Base-by-base conservation (phyloP, 1,140 invertebrate genomes). In the Drosophila gunungcola region DNA sequence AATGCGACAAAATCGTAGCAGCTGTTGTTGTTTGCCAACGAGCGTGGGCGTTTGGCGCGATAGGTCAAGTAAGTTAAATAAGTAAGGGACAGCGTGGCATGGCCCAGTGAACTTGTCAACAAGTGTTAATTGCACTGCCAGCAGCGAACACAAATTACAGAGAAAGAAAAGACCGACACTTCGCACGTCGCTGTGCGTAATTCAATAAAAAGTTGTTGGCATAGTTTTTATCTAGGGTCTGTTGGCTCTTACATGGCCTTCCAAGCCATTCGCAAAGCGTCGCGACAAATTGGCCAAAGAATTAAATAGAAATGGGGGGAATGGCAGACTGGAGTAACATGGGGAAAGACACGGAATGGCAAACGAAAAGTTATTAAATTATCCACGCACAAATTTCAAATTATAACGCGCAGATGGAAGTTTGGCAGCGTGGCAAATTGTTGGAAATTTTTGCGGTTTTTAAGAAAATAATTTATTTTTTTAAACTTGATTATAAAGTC, bases 31-130 rank as follows among this genome's bases (percentile, higher is more conserved):
- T 63, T 57, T 34, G 46, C 58, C 29, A 48, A 46, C 41, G 10
- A 39, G 69, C 51, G 80, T 83, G 70, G 70, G 80, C 63, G 80
- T 9, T 29, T 53, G 55, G 52, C 58, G 80, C 77, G 72, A 83
- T 82, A 52, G 57, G 56, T 78, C 60, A 67, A 67, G 36, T 63
- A 48, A 64, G 57, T 58, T 80, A 63, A 81, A 75, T 72, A 69
- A 57, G 48, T 25, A 25, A 46, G 68, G 48, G 60, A 60, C 51
- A 41, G 13, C 13, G 27, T 52, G 48, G 46, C 65, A 64, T 80
- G 81, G 77, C 81, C 81, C 65, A 85, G 67, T 85, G 81, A 85
- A 86, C 81, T 85, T 85, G 78, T 85, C 77, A 85, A 78, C 82
- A 78, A 86, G 81, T 85, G 81, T 85, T 85, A 86, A 85, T 85